phyloP scores from a whole-genome alignment of 2,113 vertebrate species.

The Clarias batrachus region DNA sequence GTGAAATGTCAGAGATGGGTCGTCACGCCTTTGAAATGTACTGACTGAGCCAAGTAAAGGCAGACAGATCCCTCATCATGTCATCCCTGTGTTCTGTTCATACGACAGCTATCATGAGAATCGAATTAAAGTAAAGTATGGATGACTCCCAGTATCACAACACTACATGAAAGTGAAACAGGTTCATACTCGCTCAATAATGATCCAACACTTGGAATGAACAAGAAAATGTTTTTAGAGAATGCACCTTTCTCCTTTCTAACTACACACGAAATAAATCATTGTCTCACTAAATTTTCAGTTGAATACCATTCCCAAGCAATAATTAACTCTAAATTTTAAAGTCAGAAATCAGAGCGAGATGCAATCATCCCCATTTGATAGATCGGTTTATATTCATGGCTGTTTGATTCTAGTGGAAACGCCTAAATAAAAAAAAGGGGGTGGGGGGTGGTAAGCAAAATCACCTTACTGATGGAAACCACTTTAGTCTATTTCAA shows the following conservation, averaged over 20 bases:
- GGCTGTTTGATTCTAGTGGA: slow-evolving; percentile 6
- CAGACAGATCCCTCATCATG: slow-evolving; percentile 31
- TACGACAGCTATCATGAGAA: slow-evolving; percentile 45
- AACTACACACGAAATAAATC: not conserved
- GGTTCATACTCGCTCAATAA: not conserved
- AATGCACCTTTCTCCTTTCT: not conserved
- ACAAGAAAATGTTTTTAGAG: not conserved
- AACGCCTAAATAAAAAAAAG: slow-evolving; percentile 27
- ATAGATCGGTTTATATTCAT: slow-evolving; percentile 13
- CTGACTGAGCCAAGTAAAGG: not conserved
- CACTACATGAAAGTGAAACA: not conserved
- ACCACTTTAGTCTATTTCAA: slow-evolving; percentile 12
- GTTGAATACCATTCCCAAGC: not conserved
- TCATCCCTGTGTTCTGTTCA: slow-evolving; percentile 34
- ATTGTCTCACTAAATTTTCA: not conserved
- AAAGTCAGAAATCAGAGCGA: slow-evolving; percentile 5
- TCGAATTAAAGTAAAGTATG: slow-evolving; percentile 11
- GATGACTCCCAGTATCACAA: slow-evolving; percentile 31
- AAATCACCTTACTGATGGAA: slow-evolving; percentile 57
- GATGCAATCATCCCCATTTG: not conserved
- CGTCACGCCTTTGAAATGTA: slow-evolving; percentile 31
- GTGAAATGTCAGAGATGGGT: slow-evolving; percentile 23
- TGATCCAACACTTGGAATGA: not conserved
- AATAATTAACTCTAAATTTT: not conserved
- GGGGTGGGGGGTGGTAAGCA: too few relatives aligned